phyloP scores from a whole-genome alignment of 1,140 invertebrate genomes.

The Neotoxoptera formosana region DNA sequence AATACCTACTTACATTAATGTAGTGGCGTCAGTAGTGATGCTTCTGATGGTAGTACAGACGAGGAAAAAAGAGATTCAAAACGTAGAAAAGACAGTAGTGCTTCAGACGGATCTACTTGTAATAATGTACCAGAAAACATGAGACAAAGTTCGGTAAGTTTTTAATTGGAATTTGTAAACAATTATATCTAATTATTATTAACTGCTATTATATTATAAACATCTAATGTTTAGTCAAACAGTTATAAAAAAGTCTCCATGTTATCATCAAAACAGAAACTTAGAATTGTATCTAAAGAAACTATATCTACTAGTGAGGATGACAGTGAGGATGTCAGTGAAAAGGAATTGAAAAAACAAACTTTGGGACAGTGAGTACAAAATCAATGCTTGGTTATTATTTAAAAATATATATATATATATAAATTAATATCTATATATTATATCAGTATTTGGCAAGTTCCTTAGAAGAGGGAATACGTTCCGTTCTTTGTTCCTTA shows the following conservation, averaged over 20 bases:
- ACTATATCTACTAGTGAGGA: slow-evolving; percentile 94
- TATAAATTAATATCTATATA: no score
- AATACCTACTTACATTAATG: no score
- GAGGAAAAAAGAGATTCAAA: neutral
- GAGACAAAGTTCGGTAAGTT: slow-evolving; percentile 60
- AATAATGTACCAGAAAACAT: slow-evolving; percentile 69
- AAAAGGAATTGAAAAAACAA: slow-evolving; percentile 68
- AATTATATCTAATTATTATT: neutral
- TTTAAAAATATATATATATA: no score
- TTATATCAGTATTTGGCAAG: no score
- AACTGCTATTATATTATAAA: no score
- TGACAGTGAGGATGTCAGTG: slow-evolving; percentile 85
- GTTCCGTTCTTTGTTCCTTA: no score
- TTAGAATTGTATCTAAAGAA: slow-evolving; percentile 90
- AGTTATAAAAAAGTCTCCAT: neutral
- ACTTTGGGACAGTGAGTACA: slow-evolving; percentile 68
- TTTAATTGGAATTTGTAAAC: neutral
- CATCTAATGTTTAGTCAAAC: neutral
- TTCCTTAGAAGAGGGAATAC: no score
- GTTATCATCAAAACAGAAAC: slow-evolving; percentile 78
- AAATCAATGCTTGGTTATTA: no score
- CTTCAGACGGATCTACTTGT: slow-evolving; percentile 68
- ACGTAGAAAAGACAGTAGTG: slow-evolving; percentile 58
- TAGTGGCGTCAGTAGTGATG: no score
- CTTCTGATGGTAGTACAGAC: no score